Conservation (phyloP, 1,140 invertebrate species). For the Conus ventricosus region DNA sequence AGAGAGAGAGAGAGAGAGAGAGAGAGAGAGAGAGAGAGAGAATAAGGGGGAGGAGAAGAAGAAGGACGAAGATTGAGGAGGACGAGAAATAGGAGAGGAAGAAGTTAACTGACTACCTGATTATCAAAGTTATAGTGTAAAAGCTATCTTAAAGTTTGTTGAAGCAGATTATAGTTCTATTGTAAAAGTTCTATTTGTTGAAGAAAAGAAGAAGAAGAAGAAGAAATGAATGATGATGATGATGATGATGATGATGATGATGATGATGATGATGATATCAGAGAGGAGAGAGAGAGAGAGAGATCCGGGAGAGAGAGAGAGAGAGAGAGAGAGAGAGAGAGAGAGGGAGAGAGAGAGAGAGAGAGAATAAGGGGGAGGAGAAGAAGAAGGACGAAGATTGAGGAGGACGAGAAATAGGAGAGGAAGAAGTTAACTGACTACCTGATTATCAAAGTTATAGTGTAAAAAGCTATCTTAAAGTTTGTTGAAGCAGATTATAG, state of each 20-base stretch:
- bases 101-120: not conserved
- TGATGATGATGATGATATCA: no score
- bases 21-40: not conserved
- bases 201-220: no score
- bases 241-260: no score
- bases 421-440: not conserved
- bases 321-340: not conserved
- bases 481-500: not conserved
- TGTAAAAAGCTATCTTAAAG: not conserved
- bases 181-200: no score
- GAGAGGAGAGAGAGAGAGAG: not conserved
- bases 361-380: no score
- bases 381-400: not conserved
- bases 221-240: no score
- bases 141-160: not conserved
- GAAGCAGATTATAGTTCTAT: not conserved
- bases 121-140: no score
- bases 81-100: no score
- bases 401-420: not conserved
- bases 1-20: not conserved
- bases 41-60: no score
- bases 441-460: no score
- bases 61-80: not conserved
- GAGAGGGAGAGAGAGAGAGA: not conserved
- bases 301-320: not conserved